Base-by-base conservation (phyloP, 2,888 invertebrate genomes). In the Oligia fasciuncula region DNA sequence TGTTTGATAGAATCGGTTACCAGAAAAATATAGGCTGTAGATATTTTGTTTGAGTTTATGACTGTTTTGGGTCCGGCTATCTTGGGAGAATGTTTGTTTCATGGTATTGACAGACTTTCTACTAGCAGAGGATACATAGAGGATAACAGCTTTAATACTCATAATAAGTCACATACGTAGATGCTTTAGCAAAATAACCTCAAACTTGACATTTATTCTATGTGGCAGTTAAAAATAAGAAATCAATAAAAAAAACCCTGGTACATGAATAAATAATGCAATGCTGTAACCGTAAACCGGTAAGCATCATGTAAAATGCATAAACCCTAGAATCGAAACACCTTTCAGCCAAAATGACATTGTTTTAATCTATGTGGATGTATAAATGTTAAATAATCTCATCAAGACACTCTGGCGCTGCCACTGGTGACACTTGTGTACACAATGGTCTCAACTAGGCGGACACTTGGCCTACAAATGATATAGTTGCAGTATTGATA, bases 391-490 rank as follows among this genome's bases (percentile, higher is more conserved):
- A 17, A 77, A 23, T 23, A 63, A 76, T 77, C 76, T 43, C 19
- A 54, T 65, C 51, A 46, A 54, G 63, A 35, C 13, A 46, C 17
- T 46, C 65, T 17, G 14, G 9, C 13, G 19, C 46, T n/a, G 19
- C 46, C 13, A 46, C 14, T 66, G 35, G 62, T n/a, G 19, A n/a
- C 66, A 49, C 65, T 54, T 78, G 62, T 62, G 51, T 68, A 68
- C 19, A 68, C 62, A 68, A 68, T 78, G 51, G 43, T 54, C 57
- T 57, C 67, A 66, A 66, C 77, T 62, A 29, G 29, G 51, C 6
- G 62, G 78, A 68, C 43, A 63, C 68, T 78, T 77, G 35, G 46
- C 77, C 57, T 57, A 66, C 57, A 57, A 66, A 76, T 57, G 19
- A 23, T 46, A 49, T 57, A 35, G 19, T 40, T 67, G 54, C 40